phyloP scores from a whole-genome alignment of 2,888 invertebrate species.

The Eutolmus rufibarbis region DNA sequence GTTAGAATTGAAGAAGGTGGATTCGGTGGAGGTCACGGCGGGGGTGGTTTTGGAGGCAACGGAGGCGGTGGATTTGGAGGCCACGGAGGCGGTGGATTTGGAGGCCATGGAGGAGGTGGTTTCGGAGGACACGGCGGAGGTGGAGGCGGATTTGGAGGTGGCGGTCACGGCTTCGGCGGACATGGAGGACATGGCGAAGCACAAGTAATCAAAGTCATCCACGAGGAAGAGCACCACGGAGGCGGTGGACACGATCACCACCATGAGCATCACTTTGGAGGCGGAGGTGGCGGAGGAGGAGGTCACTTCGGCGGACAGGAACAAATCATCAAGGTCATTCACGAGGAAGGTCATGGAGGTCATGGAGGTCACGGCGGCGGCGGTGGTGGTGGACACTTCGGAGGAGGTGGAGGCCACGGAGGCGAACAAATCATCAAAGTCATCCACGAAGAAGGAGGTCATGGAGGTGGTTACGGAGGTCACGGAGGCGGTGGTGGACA shows the following conservation, averaged over 20 bases:
- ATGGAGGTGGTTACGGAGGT: not conserved
- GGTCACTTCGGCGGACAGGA: not conserved
- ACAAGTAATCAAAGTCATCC: slow-evolving; percentile 18
- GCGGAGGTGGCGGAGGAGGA: not conserved
- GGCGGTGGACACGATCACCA: not conserved
- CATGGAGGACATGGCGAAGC: not conserved
- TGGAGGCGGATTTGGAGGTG: not conserved
- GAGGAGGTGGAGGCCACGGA: not conserved
- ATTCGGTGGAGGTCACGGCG: not conserved
- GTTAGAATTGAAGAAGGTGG: not conserved
- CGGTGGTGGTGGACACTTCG: too few species aligned
- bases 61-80: not conserved
- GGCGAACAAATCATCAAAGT: slow-evolving; percentile 20
- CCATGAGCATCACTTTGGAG: not conserved
- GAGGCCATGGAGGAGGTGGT: not conserved
- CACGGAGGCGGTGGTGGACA: not conserved
- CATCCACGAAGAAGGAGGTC: not conserved
- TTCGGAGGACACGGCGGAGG: not conserved
- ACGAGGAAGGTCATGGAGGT: slow-evolving; percentile 15
- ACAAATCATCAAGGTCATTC: slow-evolving; percentile 13
- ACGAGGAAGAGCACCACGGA: not conserved
- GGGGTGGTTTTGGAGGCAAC: not conserved
- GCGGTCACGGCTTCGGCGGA: not conserved
- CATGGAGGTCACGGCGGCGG: not conserved
- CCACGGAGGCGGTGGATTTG: not conserved